These are phyloP conservation scores for Sebastes melanostomus DNA, from an alignment of 2,797 vertebrate genomes.

Conservation along the genomic window DNA sequence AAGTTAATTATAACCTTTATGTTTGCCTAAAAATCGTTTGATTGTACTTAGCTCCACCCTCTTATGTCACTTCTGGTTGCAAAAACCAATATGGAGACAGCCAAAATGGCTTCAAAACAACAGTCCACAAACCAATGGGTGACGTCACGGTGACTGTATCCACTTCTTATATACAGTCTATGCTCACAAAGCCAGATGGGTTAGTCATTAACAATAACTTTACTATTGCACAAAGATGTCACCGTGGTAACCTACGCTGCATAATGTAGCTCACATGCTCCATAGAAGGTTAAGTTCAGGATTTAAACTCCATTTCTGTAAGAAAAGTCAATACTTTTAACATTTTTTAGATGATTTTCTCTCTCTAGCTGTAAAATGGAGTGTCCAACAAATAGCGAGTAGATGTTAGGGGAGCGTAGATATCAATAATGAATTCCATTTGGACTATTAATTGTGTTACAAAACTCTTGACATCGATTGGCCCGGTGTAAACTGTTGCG, in stretches of 20 bases:
- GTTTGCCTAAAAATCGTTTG: too few species aligned
- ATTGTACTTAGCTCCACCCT: too few species aligned
- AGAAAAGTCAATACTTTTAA: not conserved
- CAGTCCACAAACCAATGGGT: too few species aligned
- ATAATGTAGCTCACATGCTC: not conserved
- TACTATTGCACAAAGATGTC: not conserved
- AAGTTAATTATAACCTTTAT: too few species aligned
- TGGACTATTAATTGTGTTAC: slow-evolving; percentile 58
- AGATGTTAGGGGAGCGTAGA: not conserved
- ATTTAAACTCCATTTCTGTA: not conserved
- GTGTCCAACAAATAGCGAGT: not conserved
- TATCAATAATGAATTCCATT: slow-evolving; percentile 58
- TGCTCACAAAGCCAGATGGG: not conserved
- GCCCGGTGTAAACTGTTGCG: slow-evolving; percentile 46
- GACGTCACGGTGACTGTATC: too few species aligned
- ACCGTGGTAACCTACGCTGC: not conserved
- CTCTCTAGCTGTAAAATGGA: not conserved
- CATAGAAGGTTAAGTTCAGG: not conserved
- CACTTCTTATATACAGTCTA: too few species aligned
- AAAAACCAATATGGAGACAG: too few species aligned
- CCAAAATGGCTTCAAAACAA: too few species aligned
- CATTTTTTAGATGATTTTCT: not conserved
- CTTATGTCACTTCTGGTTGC: too few species aligned
- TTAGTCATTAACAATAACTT: slow-evolving; percentile 1
- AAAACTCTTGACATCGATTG: slow-evolving; percentile 53